These are phyloP conservation scores for Helicolenus hilgendorfi DNA, from an alignment of 2,797 vertebrate genomes.

Conservation along the genomic window DNA sequence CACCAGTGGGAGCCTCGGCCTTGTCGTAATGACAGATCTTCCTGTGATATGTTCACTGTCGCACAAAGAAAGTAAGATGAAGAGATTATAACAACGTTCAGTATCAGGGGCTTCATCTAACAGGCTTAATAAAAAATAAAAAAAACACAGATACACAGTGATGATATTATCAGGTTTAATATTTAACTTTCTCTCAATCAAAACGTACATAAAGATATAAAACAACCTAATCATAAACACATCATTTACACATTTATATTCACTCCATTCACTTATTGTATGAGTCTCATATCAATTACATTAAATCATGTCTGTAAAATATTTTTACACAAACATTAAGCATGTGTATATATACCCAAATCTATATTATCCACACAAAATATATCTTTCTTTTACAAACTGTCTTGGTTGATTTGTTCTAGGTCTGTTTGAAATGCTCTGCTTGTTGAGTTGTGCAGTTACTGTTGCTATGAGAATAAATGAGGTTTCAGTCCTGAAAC, in stretches of 20 bases:
- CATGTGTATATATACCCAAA: neutral
- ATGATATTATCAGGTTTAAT: constrained; percentile 44
- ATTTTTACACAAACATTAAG: constrained; percentile 7
- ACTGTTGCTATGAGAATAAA: neutral
- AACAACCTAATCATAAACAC: constrained; percentile 8
- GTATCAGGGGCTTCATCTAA: neutral
- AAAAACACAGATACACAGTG: neutral
- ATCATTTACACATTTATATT: constrained; percentile 12
- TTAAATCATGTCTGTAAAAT: constrained; percentile 3
- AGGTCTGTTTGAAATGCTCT: neutral
- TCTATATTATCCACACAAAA: constrained; percentile 5
- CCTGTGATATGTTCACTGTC: neutral
- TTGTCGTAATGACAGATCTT: neutral
- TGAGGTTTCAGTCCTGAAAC: neutral
- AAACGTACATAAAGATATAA: constrained; percentile 26
- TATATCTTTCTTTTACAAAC: constrained; percentile 26
- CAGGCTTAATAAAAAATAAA: neutral
- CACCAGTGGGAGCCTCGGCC: neutral
- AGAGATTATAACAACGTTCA: neutral
- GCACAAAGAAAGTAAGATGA: neutral
- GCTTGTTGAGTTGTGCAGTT: neutral
- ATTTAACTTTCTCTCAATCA: constrained; percentile 15
- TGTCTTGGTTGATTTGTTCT: constrained; percentile 21
- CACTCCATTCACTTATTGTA: neutral
- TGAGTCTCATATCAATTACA: neutral